Percentiles rank a stretch among this genome's conserved stretches.
phyloP scores from a whole-genome alignment of 2,797 vertebrate species.

The Liasis olivaceus region DNA sequence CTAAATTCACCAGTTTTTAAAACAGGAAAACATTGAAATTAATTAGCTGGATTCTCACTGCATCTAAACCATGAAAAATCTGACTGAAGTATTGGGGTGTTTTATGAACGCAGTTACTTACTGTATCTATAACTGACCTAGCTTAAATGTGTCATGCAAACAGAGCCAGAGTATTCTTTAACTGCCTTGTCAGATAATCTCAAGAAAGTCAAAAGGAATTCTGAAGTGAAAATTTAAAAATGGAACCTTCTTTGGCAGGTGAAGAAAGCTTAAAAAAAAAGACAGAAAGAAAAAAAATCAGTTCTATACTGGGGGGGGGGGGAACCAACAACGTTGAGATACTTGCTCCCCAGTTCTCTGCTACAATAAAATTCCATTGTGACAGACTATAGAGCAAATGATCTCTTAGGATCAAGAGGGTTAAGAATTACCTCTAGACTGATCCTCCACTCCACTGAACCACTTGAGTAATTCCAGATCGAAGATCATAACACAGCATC shows the following conservation, averaged over 20 bases:
- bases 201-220: neutral
- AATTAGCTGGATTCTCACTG: neutral
- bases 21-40: neutral
- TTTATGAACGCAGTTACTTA: neutral
- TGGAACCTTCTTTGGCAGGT: neutral
- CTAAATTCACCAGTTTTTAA: neutral
- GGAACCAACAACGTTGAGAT: neutral
- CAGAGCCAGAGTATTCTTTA: neutral
- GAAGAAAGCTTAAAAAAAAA: neutral
- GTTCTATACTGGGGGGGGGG: neutral
- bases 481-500: neutral
- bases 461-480: neutral
- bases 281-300: neutral
- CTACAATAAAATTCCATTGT: neutral
- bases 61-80: neutral
- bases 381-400: neutral
- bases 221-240: neutral
- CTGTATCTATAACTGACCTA: neutral
- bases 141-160: neutral
- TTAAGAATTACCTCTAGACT: neutral
- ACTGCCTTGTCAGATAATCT: neutral
- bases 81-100: neutral
- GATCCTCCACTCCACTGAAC: neutral
- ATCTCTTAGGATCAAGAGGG: neutral
- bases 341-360: neutral